Base-by-base conservation (phyloP, 2,113 vertebrate species). In the Macroglossus sobrinus region DNA sequence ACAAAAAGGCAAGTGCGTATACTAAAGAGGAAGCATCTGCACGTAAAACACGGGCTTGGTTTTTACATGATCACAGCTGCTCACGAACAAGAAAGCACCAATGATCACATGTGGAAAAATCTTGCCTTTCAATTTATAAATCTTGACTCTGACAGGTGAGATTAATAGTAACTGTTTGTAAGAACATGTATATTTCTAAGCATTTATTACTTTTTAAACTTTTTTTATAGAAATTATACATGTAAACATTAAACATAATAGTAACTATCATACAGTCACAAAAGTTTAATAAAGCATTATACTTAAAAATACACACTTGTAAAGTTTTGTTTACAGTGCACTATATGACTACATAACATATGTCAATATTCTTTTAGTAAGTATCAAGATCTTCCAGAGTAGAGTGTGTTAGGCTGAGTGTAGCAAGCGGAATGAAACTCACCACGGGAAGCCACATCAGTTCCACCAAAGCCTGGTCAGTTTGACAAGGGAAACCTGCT, bases 71-170 rank as follows among this genome's bases (percentile, higher is more conserved):
- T 68, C 75, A 63, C 19, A 53, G 43, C 30, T 2, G 3, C 30
- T 94, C 15, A 19, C 16, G 18, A 30, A 84, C 24, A 88, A 15
- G 19, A 14, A 78, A 93, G 38, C 21, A 61, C 30, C 19, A 35
- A 7, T 28, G 21, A 68, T 26, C 50, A 61, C 4, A 0, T 19
- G 22, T 91, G 68, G 28, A 43, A 89, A 95, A 95, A 71, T 26
- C 15, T 64, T 76, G 66, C 38, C 45, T 96, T 89, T 86, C 90
- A 55, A 74, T 30, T 91, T 87, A 26, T 59, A 88, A 85, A 84
- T 63, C 26, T 93, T 53, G 40, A 59, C 61, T 82, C 63, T 78
- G 21, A 76, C 33, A 89, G 24, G 10, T 47, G 61, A 61, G 0
- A 12, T 75, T 82, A 72, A 45, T 63, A 91, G 26, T 78, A 74